Conservation (phyloP, 2,888 invertebrate genomes). For the Phengaris alcon region DNA sequence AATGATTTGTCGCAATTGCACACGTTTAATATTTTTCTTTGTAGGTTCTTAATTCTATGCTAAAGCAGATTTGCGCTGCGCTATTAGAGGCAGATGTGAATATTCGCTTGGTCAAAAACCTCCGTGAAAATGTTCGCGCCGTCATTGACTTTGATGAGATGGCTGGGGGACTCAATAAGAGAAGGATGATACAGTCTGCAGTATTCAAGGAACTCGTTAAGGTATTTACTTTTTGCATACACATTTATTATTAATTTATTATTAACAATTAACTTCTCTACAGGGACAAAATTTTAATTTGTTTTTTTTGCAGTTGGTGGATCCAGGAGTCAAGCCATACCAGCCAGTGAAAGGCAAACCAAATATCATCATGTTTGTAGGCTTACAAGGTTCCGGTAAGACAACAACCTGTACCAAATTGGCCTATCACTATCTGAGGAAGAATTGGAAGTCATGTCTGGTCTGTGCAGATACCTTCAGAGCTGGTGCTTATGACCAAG, state of each 20-base stretch:
- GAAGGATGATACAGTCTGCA: conserved; percentile 98
- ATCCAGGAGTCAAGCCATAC: conserved; percentile 98
- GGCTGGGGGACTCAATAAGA: conserved; percentile 98
- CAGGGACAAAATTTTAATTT: conserved; percentile 1
- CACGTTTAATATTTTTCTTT: conserved; percentile 36
- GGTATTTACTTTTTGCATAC: conserved; percentile 52
- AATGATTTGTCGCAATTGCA: not conserved
- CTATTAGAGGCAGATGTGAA: conserved; percentile 98
- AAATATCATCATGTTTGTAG: conserved; percentile 99
- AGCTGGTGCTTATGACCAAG: conserved; percentile 99
- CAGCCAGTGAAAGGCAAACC: conserved; percentile 96
- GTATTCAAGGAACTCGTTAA: conserved; percentile 99
- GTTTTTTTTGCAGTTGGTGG: conserved; percentile 85
- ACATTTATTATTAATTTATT: too few relatives aligned
- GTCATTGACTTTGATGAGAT: conserved; percentile 99
- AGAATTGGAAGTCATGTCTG: conserved; percentile 99
- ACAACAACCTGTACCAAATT: conserved; percentile 99
- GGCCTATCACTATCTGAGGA: conserved; percentile 98
- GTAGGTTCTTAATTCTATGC: conserved; percentile 98
- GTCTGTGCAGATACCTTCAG: conserved; percentile 99
- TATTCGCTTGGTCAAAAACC: conserved; percentile 95
- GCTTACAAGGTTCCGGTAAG: conserved; percentile 99
- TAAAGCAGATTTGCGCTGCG: conserved; percentile 98
- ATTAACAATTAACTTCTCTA: not conserved
- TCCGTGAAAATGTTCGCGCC: conserved; percentile 97